These are phyloP conservation scores for Luscinia luscinia DNA, from an alignment of 2,797 vertebrate genomes.

Conservation along the genomic window DNA sequence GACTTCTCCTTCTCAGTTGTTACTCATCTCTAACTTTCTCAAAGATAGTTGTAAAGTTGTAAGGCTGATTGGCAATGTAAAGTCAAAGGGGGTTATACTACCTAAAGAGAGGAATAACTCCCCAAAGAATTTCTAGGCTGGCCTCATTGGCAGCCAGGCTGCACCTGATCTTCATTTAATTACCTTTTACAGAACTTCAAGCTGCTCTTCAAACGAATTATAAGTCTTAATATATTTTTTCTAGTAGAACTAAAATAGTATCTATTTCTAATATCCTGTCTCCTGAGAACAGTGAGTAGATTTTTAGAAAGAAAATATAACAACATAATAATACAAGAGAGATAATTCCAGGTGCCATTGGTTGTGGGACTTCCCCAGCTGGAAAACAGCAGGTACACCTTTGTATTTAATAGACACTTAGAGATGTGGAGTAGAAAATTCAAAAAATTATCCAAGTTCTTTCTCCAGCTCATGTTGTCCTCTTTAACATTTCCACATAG, in stretches of 20 bases:
- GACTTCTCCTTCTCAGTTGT: background rate
- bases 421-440: background rate
- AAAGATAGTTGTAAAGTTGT: background rate
- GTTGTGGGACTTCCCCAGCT: background rate
- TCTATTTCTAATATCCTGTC: background rate
- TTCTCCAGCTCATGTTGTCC: background rate
- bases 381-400: background rate
- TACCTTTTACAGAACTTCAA: slow-evolving; percentile 24
- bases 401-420: background rate
- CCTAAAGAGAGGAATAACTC: background rate
- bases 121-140: background rate
- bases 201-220: background rate
- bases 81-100: background rate
- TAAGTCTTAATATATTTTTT: slow-evolving; percentile 14
- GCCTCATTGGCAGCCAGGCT: background rate
- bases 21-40: background rate
- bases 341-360: background rate
- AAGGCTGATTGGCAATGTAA: background rate
- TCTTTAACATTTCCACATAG: background rate
- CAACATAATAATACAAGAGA: background rate
- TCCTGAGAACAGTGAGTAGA: background rate
- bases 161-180: background rate
- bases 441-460: background rate
- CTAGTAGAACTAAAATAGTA: background rate
- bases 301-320: background rate